A percentile compares a stretch with the other conserved stretches of the same genome.
phyloP scores from a whole-genome alignment of 2,113 vertebrate species.

The Uropsilus gracilis region DNA sequence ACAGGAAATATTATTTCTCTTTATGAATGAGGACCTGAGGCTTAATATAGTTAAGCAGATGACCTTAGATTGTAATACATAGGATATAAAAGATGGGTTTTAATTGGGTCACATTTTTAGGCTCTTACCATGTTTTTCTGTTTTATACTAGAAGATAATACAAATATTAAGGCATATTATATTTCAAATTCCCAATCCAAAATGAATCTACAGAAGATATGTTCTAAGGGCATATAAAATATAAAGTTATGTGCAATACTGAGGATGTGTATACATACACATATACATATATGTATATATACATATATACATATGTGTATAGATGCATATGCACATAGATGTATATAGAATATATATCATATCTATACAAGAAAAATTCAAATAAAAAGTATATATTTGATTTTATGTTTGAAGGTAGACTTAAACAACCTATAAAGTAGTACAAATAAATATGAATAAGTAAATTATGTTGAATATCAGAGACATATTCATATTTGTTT shows the following conservation, averaged over 20 bases:
- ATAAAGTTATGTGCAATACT: not conserved
- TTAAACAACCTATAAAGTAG: not conserved
- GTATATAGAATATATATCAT: not conserved
- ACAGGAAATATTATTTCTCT: not conserved
- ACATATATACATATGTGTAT: not conserved
- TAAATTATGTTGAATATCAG: not conserved
- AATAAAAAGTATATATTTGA: not conserved
- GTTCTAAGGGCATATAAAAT: not conserved
- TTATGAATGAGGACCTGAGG: not conserved
- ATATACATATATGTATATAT: not conserved
- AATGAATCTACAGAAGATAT: not conserved
- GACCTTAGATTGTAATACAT: not conserved
- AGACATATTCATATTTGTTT: not conserved
- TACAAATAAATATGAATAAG: not conserved
- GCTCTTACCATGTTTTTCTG: not conserved
- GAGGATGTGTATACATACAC: not conserved
- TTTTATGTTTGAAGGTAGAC: not conserved
- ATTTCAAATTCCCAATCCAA: not conserved
- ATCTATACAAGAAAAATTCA: not conserved
- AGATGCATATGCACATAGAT: not conserved
- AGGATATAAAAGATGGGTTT: not conserved
- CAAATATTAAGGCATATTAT: not conserved
- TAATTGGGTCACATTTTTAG: not conserved
- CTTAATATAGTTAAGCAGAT: not conserved
- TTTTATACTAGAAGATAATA: not conserved